phyloP scores from a whole-genome alignment of 1,140 invertebrate species.

The Lasioglossum albipes region DNA sequence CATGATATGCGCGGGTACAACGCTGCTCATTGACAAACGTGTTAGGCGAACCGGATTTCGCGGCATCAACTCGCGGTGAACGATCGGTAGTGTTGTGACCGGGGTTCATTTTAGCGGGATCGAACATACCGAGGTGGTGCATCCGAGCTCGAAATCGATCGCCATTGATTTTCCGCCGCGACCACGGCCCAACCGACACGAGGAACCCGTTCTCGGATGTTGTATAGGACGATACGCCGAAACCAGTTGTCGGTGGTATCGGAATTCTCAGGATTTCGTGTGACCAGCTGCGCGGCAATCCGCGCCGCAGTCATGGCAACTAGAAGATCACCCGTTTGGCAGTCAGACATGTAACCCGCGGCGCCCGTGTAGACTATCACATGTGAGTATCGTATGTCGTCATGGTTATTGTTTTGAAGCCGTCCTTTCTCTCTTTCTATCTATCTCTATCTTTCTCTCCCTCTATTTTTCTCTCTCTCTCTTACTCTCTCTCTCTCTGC shows the following conservation, averaged over 20 bases:
- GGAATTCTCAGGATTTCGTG: conserved; percentile 10
- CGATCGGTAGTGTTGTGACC: conserved; percentile 8
- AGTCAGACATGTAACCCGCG: conserved; percentile 60
- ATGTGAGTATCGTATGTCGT: conserved; percentile 62
- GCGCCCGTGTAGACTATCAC: conserved; percentile 60
- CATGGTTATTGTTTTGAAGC: background rate
- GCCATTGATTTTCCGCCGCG: conserved; percentile 59
- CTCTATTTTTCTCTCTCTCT: background rate
- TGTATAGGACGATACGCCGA: conserved; percentile 32
- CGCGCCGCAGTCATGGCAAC: conserved; percentile 69
- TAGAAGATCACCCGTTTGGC: conserved; percentile 63
- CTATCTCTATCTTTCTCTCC: no score
- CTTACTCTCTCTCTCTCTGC: background rate
- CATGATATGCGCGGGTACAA: conserved; percentile 69
- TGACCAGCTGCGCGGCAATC: conserved; percentile 28
- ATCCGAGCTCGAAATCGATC: conserved; percentile 52
- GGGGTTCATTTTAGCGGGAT: conserved; percentile 28
- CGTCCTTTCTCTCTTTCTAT: background rate
- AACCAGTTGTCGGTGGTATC: conserved; percentile 9
- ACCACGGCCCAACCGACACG: conserved; percentile 53
- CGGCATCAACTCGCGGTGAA: conserved; percentile 7
- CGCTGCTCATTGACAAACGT: conserved; percentile 66
- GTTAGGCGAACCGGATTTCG: conserved; percentile 52
- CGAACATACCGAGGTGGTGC: conserved; percentile 9
- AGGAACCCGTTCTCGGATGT: conserved; percentile 48